Evolutionary conservation across 2,888 invertebrate genomes (phyloP), one percentile per base, ranked within the genome.

Genomic region (Anaspis maculata): DNA sequence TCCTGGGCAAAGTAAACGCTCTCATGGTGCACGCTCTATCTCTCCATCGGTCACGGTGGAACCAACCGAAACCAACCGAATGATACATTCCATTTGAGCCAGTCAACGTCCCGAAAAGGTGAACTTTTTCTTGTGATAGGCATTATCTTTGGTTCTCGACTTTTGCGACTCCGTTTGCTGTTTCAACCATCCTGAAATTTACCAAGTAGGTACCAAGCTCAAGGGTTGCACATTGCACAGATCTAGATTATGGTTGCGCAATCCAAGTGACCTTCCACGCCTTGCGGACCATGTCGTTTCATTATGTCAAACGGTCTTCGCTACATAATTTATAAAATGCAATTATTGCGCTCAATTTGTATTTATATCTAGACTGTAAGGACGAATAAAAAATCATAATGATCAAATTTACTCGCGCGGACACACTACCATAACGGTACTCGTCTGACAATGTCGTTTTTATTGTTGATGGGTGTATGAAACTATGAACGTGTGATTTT

Each of bases 31-130:
- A n/a, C n/a, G n/a, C n/a, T 53, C 48, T 54, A 54, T 56, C 55
- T 57, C 40, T 40, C 46, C 53, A 56, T 57, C 56, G 52, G 49
- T 54, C 50, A 55, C 45, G 47, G 48, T 39, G 47, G 46, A 51
- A 32, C 50, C 52, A 53, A 46, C 48, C 57, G 48, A 49, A 48
- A 55, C 55, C 44, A 49, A n/a, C n/a, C 49, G 57, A 32, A 30
- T 33, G 33, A 26, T 30, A 33, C 26, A 33, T 33, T 30, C 26
- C 24, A 13, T 26, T 26, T 26, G 13, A n/a, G n/a, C n/a, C n/a
- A n/a, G n/a, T n/a, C n/a, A n/a, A n/a, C n/a, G 26, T 27, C 6
- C 14, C 15, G 12, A 13, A 13, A 13, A 9, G 13, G 13, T 3
- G 11, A 25, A 12, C 13, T 11, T 12, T 12, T 12, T 10, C 25